Conservation (phyloP, 2,797 vertebrate genomes). For the Prionace glauca region DNA sequence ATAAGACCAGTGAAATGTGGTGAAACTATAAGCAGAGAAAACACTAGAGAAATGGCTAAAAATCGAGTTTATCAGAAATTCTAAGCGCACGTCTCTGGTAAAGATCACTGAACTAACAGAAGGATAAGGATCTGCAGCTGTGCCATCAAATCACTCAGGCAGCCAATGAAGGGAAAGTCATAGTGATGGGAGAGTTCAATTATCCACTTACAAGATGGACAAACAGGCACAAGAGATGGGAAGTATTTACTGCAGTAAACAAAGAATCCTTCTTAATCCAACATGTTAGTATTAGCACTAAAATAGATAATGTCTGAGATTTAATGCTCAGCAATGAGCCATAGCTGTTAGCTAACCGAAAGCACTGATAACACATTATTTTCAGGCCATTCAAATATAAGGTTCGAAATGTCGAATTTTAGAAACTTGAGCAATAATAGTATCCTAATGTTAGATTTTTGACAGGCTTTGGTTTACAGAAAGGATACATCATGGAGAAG, state of each 20-base stretch:
- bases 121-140: slow-evolving; percentile 25
- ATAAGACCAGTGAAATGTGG: background rate
- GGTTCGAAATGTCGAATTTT: background rate
- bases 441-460: background rate
- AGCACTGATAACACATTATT: background rate
- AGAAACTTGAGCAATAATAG: background rate
- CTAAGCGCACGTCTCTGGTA: background rate
- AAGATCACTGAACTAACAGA: background rate
- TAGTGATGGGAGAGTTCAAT: slow-evolving; percentile 25
- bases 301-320: background rate
- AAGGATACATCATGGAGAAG: background rate
- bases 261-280: background rate
- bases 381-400: background rate
- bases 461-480: background rate
- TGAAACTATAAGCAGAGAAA: background rate
- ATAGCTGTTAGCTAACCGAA: background rate
- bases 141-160: slow-evolving; percentile 1
- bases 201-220: background rate
- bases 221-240: background rate
- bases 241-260: slow-evolving; percentile 4
- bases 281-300: background rate
- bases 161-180: background rate
- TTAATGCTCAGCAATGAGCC: background rate
- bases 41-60: background rate
- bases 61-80: slow-evolving; percentile 18